Percentiles rank a stretch among this genome's conserved stretches.
Conservation (phyloP, 1,140 invertebrate species). For the Pteromalus puparum region DNA sequence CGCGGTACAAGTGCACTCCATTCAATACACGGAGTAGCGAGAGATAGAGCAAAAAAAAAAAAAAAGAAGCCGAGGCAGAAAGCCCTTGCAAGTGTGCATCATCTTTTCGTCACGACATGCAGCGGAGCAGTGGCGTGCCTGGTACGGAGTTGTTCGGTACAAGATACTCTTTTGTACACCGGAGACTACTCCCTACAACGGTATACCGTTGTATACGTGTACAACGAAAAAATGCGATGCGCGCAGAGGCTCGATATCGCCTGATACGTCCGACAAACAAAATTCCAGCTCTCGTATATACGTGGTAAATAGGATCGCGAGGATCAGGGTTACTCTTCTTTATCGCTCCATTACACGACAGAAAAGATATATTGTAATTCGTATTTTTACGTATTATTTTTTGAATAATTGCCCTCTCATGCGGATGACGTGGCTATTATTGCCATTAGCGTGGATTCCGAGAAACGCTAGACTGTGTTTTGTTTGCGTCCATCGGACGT, state of each 20-base stretch:
- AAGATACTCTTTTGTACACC: background rate
- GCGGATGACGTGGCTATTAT: background rate
- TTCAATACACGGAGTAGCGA: conserved; percentile 6
- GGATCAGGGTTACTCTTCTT: background rate
- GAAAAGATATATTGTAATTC: conserved; percentile 4
- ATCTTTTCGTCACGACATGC: conserved; percentile 12
- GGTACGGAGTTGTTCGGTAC: background rate
- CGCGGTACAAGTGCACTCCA: conserved; percentile 5
- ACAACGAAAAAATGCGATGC: background rate
- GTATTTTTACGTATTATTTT: background rate
- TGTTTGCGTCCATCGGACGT: too few relatives aligned
- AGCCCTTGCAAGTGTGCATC: conserved; percentile 22
- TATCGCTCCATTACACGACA: conserved; percentile 15
- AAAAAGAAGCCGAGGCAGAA: background rate
- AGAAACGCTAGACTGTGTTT: too few relatives aligned
- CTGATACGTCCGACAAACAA: conserved; percentile 18
- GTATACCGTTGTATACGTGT: background rate
- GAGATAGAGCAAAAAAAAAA: background rate
- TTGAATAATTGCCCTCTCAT: background rate
- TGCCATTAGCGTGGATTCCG: background rate
- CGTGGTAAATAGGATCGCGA: background rate
- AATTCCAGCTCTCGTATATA: background rate
- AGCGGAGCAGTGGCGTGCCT: conserved; percentile 2
- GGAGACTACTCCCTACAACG: background rate
- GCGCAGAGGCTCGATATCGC: background rate